A percentile compares a stretch with the other conserved stretches of the same genome.
Evolutionary conservation across 2,113 vertebrate species (phyloP).

Genomic region (Daubentonia madagascariensis): DNA sequence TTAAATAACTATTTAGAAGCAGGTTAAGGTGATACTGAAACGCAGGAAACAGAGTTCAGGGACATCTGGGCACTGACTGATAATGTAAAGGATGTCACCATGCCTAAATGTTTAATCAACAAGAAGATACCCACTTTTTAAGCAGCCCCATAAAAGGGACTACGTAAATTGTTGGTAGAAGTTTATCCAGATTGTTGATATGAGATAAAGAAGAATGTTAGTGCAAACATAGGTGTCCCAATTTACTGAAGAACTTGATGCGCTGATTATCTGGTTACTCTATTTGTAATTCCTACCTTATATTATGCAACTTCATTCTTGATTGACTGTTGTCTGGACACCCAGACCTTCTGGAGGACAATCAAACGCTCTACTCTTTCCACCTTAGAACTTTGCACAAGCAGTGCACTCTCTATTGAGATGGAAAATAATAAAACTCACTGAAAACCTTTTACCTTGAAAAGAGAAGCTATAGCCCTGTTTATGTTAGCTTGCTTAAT

Average conservation of each 20-base stretch:
- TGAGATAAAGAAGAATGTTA: neutral
- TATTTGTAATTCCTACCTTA: neutral
- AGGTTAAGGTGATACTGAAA: neutral
- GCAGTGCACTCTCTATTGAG: neutral
- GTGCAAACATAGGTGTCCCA: neutral
- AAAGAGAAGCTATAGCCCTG: too few relatives aligned
- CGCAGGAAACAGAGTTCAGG: neutral
- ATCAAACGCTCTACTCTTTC: neutral
- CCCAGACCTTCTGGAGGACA: neutral
- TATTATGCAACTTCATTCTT: neutral
- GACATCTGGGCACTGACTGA: fast-evolving
- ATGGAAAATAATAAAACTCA: too few relatives aligned
- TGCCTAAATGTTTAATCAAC: neutral
- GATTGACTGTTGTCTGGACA: too few relatives aligned
- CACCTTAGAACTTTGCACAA: neutral
- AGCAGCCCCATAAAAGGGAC: neutral
- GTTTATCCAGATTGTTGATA: neutral
- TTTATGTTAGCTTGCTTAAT: too few relatives aligned
- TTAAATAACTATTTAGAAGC: neutral
- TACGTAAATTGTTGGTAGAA: neutral
- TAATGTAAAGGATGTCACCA: neutral
- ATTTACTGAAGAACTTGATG: neutral
- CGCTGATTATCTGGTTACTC: neutral
- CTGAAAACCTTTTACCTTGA: too few relatives aligned
- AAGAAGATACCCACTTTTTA: neutral